phyloP scores from a whole-genome alignment of 2,797 vertebrate genomes.

The Sebastes iracundus region DNA sequence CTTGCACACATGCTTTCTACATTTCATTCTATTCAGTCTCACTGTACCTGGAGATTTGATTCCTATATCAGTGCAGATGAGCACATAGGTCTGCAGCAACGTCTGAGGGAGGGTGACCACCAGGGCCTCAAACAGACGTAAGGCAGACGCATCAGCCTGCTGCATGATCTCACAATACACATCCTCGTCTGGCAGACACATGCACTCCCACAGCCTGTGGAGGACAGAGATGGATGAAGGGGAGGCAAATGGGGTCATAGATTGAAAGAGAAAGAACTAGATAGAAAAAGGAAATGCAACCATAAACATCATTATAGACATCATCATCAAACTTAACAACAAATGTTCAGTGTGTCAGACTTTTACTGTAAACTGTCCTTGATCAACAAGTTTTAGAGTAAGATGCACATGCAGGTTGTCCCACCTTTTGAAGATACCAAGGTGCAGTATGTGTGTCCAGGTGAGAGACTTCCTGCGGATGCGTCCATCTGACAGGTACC shows the following conservation, averaged over 20 bases:
- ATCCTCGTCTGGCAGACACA: conserved; percentile 19
- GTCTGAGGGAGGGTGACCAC: conserved; percentile 87
- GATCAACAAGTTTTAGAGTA: neutral
- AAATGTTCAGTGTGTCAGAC: neutral
- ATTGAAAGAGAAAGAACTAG: neutral
- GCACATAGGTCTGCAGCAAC: conserved; percentile 84
- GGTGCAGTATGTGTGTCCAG: conserved; percentile 85
- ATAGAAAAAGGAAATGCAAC: neutral
- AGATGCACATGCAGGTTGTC: neutral
- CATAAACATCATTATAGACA: neutral
- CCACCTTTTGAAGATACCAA: conserved; percentile 89
- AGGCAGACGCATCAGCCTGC: conserved; percentile 83
- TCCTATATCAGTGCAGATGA: conserved; percentile 81
- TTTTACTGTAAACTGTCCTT: neutral
- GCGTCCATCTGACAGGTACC: conserved; percentile 84
- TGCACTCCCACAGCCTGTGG: conserved; percentile 84
- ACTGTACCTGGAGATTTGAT: conserved; percentile 82
- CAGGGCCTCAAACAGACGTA: conserved; percentile 87
- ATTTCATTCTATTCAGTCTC: neutral
- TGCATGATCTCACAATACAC: conserved; percentile 76
- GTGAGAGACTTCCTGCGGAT: conserved; percentile 69
- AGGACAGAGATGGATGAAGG: conserved; percentile 5
- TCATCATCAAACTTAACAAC: neutral
- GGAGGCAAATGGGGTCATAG: neutral
- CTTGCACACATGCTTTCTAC: neutral